phyloP scores from a whole-genome alignment of 2,113 vertebrate species.

The Cryptomyrus ogoouensis region DNA sequence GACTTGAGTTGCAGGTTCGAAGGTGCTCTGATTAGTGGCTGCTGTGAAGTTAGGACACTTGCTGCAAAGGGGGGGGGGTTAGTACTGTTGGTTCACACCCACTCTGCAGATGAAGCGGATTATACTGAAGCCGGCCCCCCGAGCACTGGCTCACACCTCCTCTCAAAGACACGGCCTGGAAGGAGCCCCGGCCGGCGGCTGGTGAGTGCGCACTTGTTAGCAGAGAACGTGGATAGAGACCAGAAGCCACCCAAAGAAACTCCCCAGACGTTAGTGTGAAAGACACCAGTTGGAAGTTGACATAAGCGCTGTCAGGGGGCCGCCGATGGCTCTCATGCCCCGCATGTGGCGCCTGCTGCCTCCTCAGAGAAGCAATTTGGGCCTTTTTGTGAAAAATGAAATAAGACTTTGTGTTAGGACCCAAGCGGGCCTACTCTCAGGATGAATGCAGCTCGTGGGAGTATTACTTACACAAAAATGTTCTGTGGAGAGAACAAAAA shows the following conservation, averaged over 20 bases:
- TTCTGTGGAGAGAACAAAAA: too few species aligned
- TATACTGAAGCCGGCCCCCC: conserved; percentile 37
- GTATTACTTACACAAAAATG: too few species aligned
- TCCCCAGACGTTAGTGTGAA: conserved; percentile 32
- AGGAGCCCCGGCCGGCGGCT: conserved; percentile 14
- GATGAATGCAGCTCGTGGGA: background rate
- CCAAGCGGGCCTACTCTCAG: background rate
- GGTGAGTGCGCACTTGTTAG: conserved; percentile 47
- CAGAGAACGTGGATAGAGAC: conserved; percentile 23
- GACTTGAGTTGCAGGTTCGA: background rate
- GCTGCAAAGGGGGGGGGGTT: conserved; percentile 35
- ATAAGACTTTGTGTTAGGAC: background rate
- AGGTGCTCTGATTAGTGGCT: conserved; percentile 38
- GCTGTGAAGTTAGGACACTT: conserved; percentile 45
- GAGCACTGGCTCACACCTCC: conserved; percentile 24
- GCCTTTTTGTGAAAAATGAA: background rate
- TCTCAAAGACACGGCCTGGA: background rate
- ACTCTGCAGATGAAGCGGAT: conserved; percentile 36
- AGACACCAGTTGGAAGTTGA: conserved; percentile 36
- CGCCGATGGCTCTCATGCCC: background rate
- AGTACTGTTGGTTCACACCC: conserved; percentile 31
- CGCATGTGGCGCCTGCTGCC: background rate
- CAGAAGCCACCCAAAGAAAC: conserved; percentile 27
- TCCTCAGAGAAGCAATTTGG: background rate
- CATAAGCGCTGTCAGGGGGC: conserved; percentile 47